Evolutionary conservation across 2,797 vertebrate species (phyloP), one percentile per base, ranked within the genome.

Genomic region (Pagetopsis macropterus): DNA sequence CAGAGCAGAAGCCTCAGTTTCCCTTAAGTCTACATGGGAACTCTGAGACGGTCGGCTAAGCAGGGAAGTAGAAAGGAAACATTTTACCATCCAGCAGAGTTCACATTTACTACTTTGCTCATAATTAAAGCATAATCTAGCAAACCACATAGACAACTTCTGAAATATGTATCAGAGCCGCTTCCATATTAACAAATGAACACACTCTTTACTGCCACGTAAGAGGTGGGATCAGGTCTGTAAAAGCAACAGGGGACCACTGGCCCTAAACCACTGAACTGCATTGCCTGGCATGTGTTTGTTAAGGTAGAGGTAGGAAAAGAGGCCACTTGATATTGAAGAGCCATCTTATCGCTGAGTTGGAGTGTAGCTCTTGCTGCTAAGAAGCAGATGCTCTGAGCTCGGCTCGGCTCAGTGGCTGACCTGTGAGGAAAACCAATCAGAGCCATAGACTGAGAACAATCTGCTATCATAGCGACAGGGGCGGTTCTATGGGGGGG

Each of bases 361-460:
- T 65, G 61, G 57, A 84, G 80, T 31, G 78, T 19, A 51, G 48
- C 70, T 76, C 52, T 81, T 5, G 12, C 72, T 45, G 72, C 72
- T 41, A 56, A 63, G 76, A 83, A 67, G 73, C 72, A 76, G 81
- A 77, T 21, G 72, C 72, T 76, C 16, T 13, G 41, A 59, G 23
- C 65, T 76, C 44, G 5, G 57, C 78, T 91, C 79, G 5, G 57
- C 78, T 91, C 79, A 70, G 73, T 61, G 68, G 72, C 59, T 80
- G 85, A 90, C 89, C 89, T 81, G 71, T 77, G 81, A 87, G 70
- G 54, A 80, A 82, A 90, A 84, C 75, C 81, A 87, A 89, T 92
- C 88, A 86, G 58, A 69, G 71, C 54, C 74, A 72, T 48, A 66
- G 79, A 88, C 9, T 13, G 59, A 60, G 71, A 85, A 85, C 23